Conservation (phyloP, 2,797 vertebrate genomes). For the Geotrypetes seraphini region DNA sequence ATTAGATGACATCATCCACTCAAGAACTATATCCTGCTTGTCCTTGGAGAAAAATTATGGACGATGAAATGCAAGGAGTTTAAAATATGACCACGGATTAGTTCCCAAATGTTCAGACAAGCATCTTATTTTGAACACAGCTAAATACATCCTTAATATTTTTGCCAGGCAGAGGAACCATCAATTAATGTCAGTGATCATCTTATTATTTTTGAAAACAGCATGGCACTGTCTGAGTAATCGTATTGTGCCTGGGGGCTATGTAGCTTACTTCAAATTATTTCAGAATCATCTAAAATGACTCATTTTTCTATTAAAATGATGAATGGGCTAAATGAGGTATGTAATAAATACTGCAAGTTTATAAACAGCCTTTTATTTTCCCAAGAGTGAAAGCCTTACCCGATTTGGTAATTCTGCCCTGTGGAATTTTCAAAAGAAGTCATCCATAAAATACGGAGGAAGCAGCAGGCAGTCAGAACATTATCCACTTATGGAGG, state of each 20-base stretch:
- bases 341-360: conserved; percentile 85
- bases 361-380: conserved; percentile 74
- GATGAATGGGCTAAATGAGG: conserved; percentile 89
- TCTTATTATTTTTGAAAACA: conserved; percentile 3
- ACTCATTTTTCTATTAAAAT: conserved; percentile 85
- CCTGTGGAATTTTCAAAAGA: conserved; percentile 40
- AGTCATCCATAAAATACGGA: conserved; percentile 48
- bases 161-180: conserved; percentile 21
- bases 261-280: conserved; percentile 47
- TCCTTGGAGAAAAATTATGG: no score
- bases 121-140: conserved; percentile 9
- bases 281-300: conserved; percentile 64
- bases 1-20: no score
- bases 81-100: background rate
- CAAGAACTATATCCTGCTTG: no score
- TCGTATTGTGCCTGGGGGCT: conserved; percentile 35
- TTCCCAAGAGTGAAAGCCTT: conserved; percentile 58
- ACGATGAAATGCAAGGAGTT: no score
- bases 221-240: conserved; percentile 22
- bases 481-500: conserved; percentile 20
- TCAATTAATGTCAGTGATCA: conserved; percentile 25
- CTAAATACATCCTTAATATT: conserved; percentile 17
- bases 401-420: conserved; percentile 52
- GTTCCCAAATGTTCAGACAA: conserved; percentile 4
- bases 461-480: conserved; percentile 26